Percentiles rank a stretch among this genome's conserved stretches.
phyloP scores from a whole-genome alignment of 2,888 invertebrate genomes.

The Euzophera pinguis region DNA sequence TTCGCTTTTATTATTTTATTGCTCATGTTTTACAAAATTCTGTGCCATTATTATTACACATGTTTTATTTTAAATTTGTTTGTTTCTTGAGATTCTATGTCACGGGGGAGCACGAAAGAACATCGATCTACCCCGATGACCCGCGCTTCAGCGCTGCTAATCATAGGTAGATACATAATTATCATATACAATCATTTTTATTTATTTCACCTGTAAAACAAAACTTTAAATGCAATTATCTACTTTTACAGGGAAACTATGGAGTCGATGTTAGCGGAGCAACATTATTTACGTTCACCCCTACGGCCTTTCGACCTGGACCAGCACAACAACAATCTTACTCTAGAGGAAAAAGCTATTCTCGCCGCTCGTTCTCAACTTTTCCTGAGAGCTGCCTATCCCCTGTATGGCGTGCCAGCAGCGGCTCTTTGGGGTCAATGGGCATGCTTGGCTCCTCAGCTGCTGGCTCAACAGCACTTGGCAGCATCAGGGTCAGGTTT shows the following conservation, averaged over 20 bases:
- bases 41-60: constrained; percentile 22
- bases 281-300: constrained; percentile 89
- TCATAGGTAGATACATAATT: constrained; percentile 70
- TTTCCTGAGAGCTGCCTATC: constrained; percentile 85
- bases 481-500: constrained; percentile 72
- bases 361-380: constrained; percentile 88
- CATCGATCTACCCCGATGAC: constrained; percentile 75
- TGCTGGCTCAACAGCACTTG: constrained; percentile 84
- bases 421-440: constrained; percentile 86
- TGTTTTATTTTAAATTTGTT: constrained; percentile 71
- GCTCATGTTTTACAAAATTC: neutral
- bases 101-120: constrained; percentile 77
- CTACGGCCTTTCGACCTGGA: constrained; percentile 87
- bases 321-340: constrained; percentile 84
- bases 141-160: constrained; percentile 73
- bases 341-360: constrained; percentile 88
- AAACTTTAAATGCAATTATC: constrained; percentile 25
- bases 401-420: constrained; percentile 73
- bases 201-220: constrained; percentile 10
- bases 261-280: constrained; percentile 93
- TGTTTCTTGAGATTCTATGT: constrained; percentile 77
- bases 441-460: constrained; percentile 83
- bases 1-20: constrained; percentile 27
- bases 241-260: constrained; percentile 88
- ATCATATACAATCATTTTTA: constrained; percentile 40